Conservation (phyloP, 2,888 invertebrate genomes). For the Tuberolachnus salignus region DNA sequence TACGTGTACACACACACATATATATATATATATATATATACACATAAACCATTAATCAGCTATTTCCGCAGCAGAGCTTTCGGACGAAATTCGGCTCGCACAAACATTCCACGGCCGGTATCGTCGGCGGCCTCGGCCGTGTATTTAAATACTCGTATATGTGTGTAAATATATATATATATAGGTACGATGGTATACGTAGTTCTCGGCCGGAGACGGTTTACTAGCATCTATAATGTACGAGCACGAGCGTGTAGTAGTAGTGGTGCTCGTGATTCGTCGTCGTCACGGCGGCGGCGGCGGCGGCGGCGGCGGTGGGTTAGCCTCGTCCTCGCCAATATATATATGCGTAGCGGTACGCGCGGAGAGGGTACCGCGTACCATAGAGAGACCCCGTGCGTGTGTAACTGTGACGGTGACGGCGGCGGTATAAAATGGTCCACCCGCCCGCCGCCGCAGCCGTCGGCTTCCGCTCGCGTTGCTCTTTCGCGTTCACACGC, state of each 20-base stretch:
- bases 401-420: conserved; percentile 32
- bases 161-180: no score
- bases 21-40: neutral
- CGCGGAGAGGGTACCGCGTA: conserved; percentile 18
- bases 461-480: conserved; percentile 4
- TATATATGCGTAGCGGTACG: neutral
- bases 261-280: conserved; percentile 28
- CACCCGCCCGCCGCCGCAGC: neutral
- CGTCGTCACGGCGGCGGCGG: conserved; percentile 11
- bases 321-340: conserved; percentile 13
- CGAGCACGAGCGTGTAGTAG: neutral
- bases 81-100: conserved; percentile 1
- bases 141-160: neutral
- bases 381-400: no score
- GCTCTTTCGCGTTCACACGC: conserved; percentile 48
- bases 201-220: conserved; percentile 29
- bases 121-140: conserved; percentile 20
- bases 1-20: no score
- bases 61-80: conserved; percentile 7
- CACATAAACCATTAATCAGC: conserved; percentile 29
- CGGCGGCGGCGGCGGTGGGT: conserved; percentile 14
- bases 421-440: conserved; percentile 9
- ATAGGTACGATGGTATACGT: no score
- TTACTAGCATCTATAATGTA: conserved; percentile 46
- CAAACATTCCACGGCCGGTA: conserved; percentile 29